A percentile compares a stretch with the other conserved stretches of the same genome.
phyloP scores from a whole-genome alignment of 2,797 vertebrate genomes.

The Pseudochirops corinnae region DNA sequence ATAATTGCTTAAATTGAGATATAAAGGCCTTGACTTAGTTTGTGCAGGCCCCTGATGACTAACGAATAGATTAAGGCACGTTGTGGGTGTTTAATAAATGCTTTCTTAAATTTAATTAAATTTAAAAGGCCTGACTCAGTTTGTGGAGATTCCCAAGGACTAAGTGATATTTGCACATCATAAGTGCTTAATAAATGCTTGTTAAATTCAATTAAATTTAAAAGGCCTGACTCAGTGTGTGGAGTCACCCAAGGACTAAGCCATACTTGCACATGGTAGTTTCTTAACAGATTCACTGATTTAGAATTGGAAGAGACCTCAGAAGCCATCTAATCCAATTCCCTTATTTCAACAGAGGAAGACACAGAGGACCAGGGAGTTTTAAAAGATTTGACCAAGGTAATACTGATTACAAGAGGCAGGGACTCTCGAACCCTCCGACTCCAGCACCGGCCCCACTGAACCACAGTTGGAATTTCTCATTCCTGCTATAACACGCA shows the following conservation, averaged over 20 bases:
- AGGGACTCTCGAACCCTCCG: neutral
- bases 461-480: neutral
- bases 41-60: neutral
- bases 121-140: neutral
- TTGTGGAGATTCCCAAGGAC: neutral
- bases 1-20: constrained; percentile 32
- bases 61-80: neutral
- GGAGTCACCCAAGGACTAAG: neutral
- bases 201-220: neutral
- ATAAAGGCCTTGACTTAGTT: neutral
- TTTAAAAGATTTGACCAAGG: neutral
- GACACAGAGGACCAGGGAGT: neutral
- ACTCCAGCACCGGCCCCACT: neutral
- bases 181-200: neutral
- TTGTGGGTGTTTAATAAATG: neutral
- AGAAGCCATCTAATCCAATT: neutral
- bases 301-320: neutral
- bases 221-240: neutral
- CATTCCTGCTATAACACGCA: neutral
- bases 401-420: neutral
- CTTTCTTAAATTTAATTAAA: neutral
- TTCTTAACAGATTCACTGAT: neutral
- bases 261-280: neutral
- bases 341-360: neutral
- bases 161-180: neutral